phyloP scores from a whole-genome alignment of 1,140 invertebrate species.

The Ooceraea biroi region DNA sequence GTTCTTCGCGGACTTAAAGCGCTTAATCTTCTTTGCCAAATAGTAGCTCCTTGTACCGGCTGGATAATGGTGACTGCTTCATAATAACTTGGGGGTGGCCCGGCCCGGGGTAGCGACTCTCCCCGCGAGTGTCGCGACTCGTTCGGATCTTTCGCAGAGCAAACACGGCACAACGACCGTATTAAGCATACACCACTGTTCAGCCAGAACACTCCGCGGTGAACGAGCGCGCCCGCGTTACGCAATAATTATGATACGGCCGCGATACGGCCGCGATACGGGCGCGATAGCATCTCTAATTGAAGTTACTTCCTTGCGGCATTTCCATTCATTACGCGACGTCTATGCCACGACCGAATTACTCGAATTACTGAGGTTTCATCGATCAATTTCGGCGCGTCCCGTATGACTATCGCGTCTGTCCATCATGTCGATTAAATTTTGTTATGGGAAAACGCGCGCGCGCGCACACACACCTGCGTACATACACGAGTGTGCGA shows the following conservation, averaged over 20 bases:
- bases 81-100: conserved; percentile 54
- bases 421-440: conserved; percentile 36
- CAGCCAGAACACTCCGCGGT: not conserved
- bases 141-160: conserved; percentile 28
- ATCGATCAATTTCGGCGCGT: conserved; percentile 27
- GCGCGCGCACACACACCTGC: not conserved
- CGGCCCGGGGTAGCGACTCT: conserved; percentile 36
- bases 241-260: conserved; percentile 27
- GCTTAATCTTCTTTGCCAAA: conserved; percentile 67
- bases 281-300: not conserved
- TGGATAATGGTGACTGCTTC: conserved; percentile 61
- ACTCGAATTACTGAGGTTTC: conserved; percentile 37
- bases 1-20: conserved; percentile 44
- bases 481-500: not conserved
- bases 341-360: not conserved
- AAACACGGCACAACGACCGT: conserved; percentile 10
- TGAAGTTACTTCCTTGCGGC: conserved; percentile 13
- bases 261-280: not conserved
- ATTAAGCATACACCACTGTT: conserved; percentile 31
- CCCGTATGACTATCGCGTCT: not conserved
- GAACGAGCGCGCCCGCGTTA: not conserved
- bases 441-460: conserved; percentile 40
- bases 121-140: conserved; percentile 12
- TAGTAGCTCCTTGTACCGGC: conserved; percentile 57
- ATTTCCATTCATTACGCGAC: conserved; percentile 11